Evolutionary conservation across 2,888 invertebrate genomes (phyloP), one percentile per base, ranked within the genome.

Genomic region (Xestia rhomboidea): DNA sequence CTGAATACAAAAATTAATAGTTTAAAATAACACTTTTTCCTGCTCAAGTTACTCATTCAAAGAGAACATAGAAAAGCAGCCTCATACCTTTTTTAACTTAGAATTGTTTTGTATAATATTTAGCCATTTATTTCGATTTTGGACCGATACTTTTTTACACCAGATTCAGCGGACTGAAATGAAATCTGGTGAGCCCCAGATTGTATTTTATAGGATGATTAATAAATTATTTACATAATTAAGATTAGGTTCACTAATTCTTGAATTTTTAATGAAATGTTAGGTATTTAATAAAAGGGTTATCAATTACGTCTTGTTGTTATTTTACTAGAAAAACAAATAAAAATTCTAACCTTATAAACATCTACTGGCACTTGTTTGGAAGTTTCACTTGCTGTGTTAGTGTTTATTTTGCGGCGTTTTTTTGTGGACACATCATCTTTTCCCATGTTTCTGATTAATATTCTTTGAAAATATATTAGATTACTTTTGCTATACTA

Each of bases 321-420:
- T 75, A 57, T 18, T 54, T 30, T n/a, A 38, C 18, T 21, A 41
- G 1, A 30, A 30, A 72, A 41, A 76, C 10, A 54, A 76, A 38
- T 46, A n/a, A 34, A 49, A 69, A 70, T 67, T 34, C 30, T 93
- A 94, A 97, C 97, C 97, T 97, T 97, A 90, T 97, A 97, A 79
- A 97, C 94, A 93, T 97, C 97, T 24, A 93, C 94, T 75, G 97
- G 97, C 2, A 90, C 87, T 89, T 96, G 97, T 89, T 96, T 96
- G 21, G 93, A 88, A 75, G 89, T 85, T 73, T 96, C 96, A 79
- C 82, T 94, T 11, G 95, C 89, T 27, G 95, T 88, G 76, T 91
- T 94, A 24, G 95, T 93, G 82, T 94, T 96, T 74, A 97, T 87
- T 93, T 97, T 97, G 21, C 97, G 95, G n/a, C 97, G 96, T 88